A percentile compares a stretch with the other conserved stretches of the same genome.
phyloP scores from a whole-genome alignment of 2,888 invertebrate species.

The Caradrina kadenii region DNA sequence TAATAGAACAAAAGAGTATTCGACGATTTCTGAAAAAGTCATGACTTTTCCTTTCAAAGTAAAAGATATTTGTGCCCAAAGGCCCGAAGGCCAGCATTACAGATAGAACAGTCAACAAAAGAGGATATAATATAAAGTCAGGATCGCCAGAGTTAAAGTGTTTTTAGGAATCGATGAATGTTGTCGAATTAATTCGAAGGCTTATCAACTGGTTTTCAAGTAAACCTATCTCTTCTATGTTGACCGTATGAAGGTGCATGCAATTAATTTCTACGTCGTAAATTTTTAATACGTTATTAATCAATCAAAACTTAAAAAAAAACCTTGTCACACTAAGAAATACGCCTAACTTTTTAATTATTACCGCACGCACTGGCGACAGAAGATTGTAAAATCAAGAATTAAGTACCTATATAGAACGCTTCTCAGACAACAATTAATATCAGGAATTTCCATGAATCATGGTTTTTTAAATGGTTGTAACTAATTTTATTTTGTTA shows the following conservation, averaged over 20 bases:
- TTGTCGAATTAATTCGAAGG: too few relatives aligned
- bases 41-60: not conserved
- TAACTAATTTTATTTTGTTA: not conserved
- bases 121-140: too few relatives aligned
- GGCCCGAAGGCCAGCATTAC: too few relatives aligned
- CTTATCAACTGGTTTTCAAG: too few relatives aligned
- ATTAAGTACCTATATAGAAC: not conserved
- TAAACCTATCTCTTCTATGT: too few relatives aligned
- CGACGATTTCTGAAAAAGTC: not conserved
- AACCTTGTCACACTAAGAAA: not conserved
- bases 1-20: not conserved
- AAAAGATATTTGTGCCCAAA: too few relatives aligned
- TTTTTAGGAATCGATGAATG: too few relatives aligned
- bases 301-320: not conserved
- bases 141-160: too few relatives aligned
- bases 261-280: too few relatives aligned
- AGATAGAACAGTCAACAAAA: too few relatives aligned
- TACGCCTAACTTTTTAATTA: not conserved
- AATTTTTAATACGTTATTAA: not conserved
- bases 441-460: constrained; percentile 16
- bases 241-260: too few relatives aligned
- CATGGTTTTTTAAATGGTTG: not conserved
- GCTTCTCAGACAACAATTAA: constrained; percentile 9
- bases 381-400: constrained; percentile 11
- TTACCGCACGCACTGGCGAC: not conserved